These are phyloP conservation scores for Formica aserva DNA, from an alignment of 2,888 invertebrate genomes.

Conservation along the genomic window DNA sequence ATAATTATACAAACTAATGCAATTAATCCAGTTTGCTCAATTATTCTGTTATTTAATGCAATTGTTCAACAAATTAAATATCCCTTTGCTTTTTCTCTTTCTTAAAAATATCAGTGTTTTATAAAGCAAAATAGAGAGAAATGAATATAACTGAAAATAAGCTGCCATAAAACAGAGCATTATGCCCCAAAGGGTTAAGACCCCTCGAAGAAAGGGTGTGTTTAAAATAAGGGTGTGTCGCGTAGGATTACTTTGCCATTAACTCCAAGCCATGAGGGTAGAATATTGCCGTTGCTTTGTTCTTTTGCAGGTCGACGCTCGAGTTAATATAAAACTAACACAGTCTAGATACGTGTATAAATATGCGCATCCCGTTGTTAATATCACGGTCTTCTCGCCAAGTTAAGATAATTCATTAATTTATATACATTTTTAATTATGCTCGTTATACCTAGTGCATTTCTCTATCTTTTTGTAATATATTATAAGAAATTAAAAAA, in stretches of 20 bases:
- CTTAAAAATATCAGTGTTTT: constrained; percentile 14
- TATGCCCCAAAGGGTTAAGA: constrained; percentile 49
- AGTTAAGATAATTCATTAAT: constrained; percentile 10
- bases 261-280: constrained; percentile 35
- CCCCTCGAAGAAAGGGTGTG: constrained; percentile 54
- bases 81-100: no score
- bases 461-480: not conserved
- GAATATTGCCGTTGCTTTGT: constrained; percentile 56
- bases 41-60: not conserved
- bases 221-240: constrained; percentile 58
- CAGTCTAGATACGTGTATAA: constrained; percentile 5
- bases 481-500: not conserved
- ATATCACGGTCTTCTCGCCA: not conserved
- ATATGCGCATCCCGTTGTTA: constrained; percentile 11
- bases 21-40: constrained; percentile 7
- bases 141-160: constrained; percentile 32
- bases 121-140: not conserved
- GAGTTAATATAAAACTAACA: constrained; percentile 56
- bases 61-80: not conserved
- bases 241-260: constrained; percentile 54
- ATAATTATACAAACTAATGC: not conserved
- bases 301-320: constrained; percentile 49
- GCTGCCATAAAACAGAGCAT: constrained; percentile 47
- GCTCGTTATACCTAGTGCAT: not conserved
- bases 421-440: not conserved